phyloP scores from a whole-genome alignment of 2,113 vertebrate species.

The Sturnira hondurensis region DNA sequence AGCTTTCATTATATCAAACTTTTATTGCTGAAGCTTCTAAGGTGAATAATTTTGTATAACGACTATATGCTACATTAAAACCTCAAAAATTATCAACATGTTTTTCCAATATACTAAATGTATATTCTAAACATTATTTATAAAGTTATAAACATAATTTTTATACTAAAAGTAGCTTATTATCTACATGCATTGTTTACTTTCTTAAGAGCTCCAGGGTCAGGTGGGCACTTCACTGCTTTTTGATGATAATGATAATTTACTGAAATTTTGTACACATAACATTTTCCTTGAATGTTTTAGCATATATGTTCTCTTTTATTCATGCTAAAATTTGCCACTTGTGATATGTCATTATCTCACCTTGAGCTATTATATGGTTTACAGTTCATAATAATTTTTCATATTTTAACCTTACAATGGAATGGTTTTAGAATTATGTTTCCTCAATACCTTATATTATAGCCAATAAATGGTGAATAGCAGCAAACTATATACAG shows the following conservation, averaged over 20 bases:
- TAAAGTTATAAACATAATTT: constrained; percentile 20
- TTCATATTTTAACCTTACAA: constrained; percentile 1
- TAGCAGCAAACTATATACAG: not conserved
- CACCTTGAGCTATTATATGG: constrained; percentile 12
- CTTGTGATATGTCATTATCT: constrained; percentile 41
- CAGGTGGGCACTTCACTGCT: constrained; percentile 14
- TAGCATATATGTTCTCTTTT: constrained; percentile 36
- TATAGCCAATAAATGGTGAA: not conserved
- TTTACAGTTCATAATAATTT: constrained; percentile 5
- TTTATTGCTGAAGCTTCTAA: constrained; percentile 17
- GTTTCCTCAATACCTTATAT: not conserved
- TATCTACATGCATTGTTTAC: constrained; percentile 39
- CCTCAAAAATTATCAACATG: not conserved
- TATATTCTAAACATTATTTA: constrained; percentile 34
- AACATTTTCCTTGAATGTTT: constrained; percentile 30
- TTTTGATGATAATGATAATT: constrained; percentile 49
- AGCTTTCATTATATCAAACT: not conserved
- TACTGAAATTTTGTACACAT: constrained; percentile 44
- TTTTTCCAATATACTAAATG: constrained; percentile 31
- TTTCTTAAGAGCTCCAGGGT: constrained; percentile 40
- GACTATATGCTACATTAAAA: constrained; percentile 9
- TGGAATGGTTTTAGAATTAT: not conserved
- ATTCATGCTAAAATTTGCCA: constrained; percentile 37
- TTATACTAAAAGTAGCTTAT: constrained; percentile 25
- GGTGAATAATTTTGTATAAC: constrained; percentile 33